Evolutionary conservation across 2,888 invertebrate genomes (phyloP), one percentile per base, ranked within the genome.

Genomic region (Tenthredo mesomela): DNA sequence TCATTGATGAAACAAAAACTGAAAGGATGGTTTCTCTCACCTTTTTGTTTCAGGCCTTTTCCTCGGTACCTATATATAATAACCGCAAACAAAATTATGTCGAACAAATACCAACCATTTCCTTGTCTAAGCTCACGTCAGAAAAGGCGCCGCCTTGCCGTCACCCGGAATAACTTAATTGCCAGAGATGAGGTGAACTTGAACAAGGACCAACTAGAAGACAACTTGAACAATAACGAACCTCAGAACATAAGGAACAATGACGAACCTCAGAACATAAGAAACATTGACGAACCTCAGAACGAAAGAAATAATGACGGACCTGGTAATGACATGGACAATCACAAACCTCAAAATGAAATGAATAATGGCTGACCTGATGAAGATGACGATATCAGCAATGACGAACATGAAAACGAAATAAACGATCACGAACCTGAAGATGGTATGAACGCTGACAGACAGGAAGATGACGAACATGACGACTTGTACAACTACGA

Each of bases 381-480:
- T 61, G 61, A 61, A 61, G 71, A 40, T 37, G 40, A 71, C 40
- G 71, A 40, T 40, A 40, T 71, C 71, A 71, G 25, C 71, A 71
- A 71, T 40, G 71, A 71, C 71, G 71, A 71, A 71, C 40, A 33
- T 40, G 71, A 71, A 33, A 71, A 71, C 71, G 71, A 71, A 71
- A 71, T 33, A 25, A 71, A 71, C 71, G 71, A 71, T 71, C 37
- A 29, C 40, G 71, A 71, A 71, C 71, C 71, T 71, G 71, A 40
- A 71, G 40, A 71, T 71, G 33, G 37, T 37, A 71, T 75, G 47
- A 40, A 84, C 73, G 73, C 43, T 73, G 73, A 43, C 47, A 73
- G 73, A 84, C 71, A 75, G 43, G 84, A 84, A 84, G 73, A 73
- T 37, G 71, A 84, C 71, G 84, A 84, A 84, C 67, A 75, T 84